A percentile compares a stretch with the other conserved stretches of the same genome.
phyloP scores from a whole-genome alignment of 2,797 vertebrate genomes.

The Spinibarbus caldwelli region DNA sequence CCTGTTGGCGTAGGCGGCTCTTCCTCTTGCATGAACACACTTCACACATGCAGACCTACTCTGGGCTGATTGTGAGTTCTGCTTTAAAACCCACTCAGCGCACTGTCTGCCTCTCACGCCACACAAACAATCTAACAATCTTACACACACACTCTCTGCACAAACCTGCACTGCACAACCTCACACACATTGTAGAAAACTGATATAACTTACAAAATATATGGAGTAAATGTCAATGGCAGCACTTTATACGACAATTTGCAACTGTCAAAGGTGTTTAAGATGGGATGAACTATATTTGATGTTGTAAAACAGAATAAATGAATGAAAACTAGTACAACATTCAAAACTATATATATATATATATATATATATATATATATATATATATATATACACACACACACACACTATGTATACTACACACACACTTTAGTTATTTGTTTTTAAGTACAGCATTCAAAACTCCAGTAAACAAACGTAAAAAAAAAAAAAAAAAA shows the following conservation, averaged over 20 bases:
- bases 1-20: constrained; percentile 84
- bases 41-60: constrained; percentile 63
- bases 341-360: not conserved
- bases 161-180: constrained; percentile 51
- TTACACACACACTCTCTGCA: constrained; percentile 61
- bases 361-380: not conserved
- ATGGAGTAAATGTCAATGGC: not conserved
- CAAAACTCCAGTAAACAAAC: not conserved
- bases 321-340: not conserved
- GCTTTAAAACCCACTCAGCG: constrained; percentile 40
- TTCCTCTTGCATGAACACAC: constrained; percentile 76
- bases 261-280: not conserved
- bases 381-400: not conserved
- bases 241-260: not conserved
- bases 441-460: not conserved
- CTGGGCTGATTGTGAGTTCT: constrained; percentile 49
- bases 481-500: not conserved
- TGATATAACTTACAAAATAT: not conserved
- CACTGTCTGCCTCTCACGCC: not conserved
- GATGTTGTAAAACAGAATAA: not conserved
- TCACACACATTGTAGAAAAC: constrained; percentile 40
- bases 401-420: no score
- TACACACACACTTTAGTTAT: not conserved
- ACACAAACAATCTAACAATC: constrained; percentile 52
- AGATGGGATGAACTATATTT: not conserved